Conservation (phyloP, 2,113 vertebrate genomes). For the Corapipo altera region DNA sequence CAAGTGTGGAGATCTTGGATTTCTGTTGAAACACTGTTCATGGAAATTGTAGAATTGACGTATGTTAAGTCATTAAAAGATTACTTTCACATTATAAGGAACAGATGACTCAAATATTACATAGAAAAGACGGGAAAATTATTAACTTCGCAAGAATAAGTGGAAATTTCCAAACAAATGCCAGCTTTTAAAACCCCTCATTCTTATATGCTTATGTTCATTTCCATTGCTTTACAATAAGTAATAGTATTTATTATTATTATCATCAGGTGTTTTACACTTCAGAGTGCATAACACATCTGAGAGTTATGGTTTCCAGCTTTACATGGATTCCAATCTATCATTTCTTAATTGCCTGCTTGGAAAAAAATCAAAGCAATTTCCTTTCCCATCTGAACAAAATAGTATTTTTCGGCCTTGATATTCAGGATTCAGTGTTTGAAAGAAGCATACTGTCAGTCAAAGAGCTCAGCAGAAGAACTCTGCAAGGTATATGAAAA, state of each 20-base stretch:
- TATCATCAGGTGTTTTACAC: constrained; percentile 63
- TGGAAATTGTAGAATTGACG: background rate
- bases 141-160: background rate
- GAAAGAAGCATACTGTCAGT: background rate
- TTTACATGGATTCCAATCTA: constrained; percentile 67
- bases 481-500: background rate
- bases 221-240: constrained; percentile 45
- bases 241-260: constrained; percentile 66
- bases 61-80: background rate
- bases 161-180: background rate
- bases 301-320: constrained; percentile 57
- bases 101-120: background rate
- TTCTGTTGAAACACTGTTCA: background rate
- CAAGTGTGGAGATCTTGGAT: background rate
- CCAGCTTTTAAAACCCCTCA: background rate
- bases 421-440: constrained; percentile 4
- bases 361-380: constrained; percentile 73
- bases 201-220: background rate
- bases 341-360: constrained; percentile 74
- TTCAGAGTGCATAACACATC: constrained; percentile 48
- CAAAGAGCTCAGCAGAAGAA: background rate
- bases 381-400: constrained; percentile 67
- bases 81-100: background rate
- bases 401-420: constrained; percentile 26
- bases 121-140: background rate